phyloP scores from a whole-genome alignment of 2,797 vertebrate species.

The Dryobates pubescens region DNA sequence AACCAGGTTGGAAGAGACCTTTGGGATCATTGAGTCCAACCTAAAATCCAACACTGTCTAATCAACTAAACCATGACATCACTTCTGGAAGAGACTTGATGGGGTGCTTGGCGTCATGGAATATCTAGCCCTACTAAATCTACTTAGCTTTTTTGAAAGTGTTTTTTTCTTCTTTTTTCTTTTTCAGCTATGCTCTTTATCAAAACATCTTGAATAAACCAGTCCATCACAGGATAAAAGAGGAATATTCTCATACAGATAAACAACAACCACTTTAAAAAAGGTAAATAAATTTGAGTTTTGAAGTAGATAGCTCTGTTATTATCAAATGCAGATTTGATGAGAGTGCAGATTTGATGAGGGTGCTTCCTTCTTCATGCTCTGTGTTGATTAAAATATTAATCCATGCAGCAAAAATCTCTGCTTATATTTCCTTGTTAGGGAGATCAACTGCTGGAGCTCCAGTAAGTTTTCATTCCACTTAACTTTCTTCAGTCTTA shows the following conservation, averaged over 20 bases:
- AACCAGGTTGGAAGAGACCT: too few species aligned
- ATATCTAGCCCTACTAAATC: neutral
- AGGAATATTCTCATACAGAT: neutral
- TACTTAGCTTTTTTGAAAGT: neutral
- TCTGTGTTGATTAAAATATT: neutral
- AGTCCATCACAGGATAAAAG: neutral
- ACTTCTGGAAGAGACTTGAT: too few species aligned
- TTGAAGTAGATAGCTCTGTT: neutral
- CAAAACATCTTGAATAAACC: neutral
- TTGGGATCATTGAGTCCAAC: too few species aligned
- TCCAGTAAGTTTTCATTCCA: neutral
- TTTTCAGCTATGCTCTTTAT: neutral
- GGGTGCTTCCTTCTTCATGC: neutral
- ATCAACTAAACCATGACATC: too few species aligned
- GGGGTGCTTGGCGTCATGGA: too few species aligned
- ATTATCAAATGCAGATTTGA: neutral
- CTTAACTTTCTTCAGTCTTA: accelerated
- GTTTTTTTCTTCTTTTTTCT: neutral
- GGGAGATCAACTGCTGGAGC: neutral
- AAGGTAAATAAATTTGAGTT: neutral
- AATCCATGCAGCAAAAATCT: neutral
- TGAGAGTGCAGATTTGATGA: neutral
- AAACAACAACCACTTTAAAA: neutral
- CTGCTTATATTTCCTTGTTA: neutral
- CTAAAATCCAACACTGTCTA: too few species aligned